Evolutionary conservation across 2,888 invertebrate genomes (phyloP).

Genomic region (Anoplius nigerrimus): DNA sequence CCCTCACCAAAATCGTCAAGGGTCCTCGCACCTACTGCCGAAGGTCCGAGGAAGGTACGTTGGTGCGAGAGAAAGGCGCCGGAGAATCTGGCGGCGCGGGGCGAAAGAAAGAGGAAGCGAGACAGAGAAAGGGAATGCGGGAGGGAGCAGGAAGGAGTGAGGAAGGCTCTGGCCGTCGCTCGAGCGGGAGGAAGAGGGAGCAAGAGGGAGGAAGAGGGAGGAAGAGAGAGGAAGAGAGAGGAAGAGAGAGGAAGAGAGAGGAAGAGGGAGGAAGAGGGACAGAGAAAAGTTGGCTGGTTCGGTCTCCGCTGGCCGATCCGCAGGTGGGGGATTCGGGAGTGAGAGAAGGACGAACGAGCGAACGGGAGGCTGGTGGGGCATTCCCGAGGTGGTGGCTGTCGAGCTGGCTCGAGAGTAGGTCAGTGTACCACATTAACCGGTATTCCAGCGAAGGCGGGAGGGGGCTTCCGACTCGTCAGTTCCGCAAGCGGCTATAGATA

Average conservation of each 20-base stretch:
- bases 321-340: slow-evolving; percentile 36
- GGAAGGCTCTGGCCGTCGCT: neutral
- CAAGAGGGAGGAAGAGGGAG: slow-evolving; percentile 25
- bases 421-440: slow-evolving; percentile 74
- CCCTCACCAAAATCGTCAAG: too few species aligned
- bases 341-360: slow-evolving; percentile 37
- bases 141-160: slow-evolving; percentile 28
- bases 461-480: slow-evolving; percentile 69
- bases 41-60: too few species aligned
- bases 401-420: slow-evolving; percentile 71
- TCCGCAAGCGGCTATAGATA: slow-evolving; percentile 64
- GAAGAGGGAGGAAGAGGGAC: slow-evolving; percentile 39
- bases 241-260: slow-evolving; percentile 28
- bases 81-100: slow-evolving; percentile 1
- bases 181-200: neutral
- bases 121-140: slow-evolving; percentile 2
- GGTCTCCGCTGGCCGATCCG: too few species aligned
- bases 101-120: slow-evolving; percentile 15
- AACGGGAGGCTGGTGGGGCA: slow-evolving; percentile 50
- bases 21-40: too few species aligned
- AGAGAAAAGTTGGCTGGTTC: slow-evolving; percentile 27
- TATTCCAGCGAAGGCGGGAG: slow-evolving; percentile 57
- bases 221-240: slow-evolving; percentile 31
- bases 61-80: too few species aligned
- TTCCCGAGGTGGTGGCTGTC: slow-evolving; percentile 45